These are phyloP conservation scores for Lophius piscatorius DNA, from an alignment of 2,113 vertebrate species.

Conservation along the genomic window DNA sequence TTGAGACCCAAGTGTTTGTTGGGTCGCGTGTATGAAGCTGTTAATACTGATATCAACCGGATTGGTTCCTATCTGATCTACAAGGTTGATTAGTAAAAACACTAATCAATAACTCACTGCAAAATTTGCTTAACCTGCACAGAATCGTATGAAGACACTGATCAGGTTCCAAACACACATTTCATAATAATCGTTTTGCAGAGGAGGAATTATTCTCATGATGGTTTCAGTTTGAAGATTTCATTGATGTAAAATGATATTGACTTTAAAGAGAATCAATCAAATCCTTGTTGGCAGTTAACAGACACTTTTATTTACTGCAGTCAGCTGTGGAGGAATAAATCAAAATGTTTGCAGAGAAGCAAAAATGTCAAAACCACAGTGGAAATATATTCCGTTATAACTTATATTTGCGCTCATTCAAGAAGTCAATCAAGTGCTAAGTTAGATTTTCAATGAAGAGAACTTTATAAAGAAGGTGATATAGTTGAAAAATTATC, in stretches of 20 bases:
- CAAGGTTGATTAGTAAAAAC: slow-evolving; percentile 23
- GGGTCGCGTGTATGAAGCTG: slow-evolving; percentile 4
- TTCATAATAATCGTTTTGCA: too few species aligned
- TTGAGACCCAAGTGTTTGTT: background rate
- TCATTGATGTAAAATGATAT: slow-evolving; percentile 8
- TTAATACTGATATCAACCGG: slow-evolving; percentile 11
- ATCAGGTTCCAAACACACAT: too few species aligned
- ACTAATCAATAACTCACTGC: too few species aligned
- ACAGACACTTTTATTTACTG: slow-evolving; percentile 37
- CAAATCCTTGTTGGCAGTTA: slow-evolving; percentile 6
- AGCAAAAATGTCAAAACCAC: slow-evolving; percentile 3
- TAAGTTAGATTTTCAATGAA: too few species aligned
- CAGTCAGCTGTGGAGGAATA: background rate
- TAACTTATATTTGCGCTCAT: too few species aligned
- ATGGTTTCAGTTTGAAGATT: slow-evolving; percentile 1
- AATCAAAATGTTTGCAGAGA: slow-evolving; percentile 3
- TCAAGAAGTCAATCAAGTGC: too few species aligned
- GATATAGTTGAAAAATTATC: too few species aligned
- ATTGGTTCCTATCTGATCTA: slow-evolving; percentile 1
- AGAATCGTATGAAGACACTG: too few species aligned
- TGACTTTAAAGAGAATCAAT: slow-evolving; percentile 20
- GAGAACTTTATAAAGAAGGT: too few species aligned
- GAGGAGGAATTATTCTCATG: too few species aligned
- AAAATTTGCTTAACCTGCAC: too few species aligned
- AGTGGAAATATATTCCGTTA: too few species aligned